Base-by-base conservation (phyloP, 1,140 invertebrate species). In the Xylocopa sonorina region DNA sequence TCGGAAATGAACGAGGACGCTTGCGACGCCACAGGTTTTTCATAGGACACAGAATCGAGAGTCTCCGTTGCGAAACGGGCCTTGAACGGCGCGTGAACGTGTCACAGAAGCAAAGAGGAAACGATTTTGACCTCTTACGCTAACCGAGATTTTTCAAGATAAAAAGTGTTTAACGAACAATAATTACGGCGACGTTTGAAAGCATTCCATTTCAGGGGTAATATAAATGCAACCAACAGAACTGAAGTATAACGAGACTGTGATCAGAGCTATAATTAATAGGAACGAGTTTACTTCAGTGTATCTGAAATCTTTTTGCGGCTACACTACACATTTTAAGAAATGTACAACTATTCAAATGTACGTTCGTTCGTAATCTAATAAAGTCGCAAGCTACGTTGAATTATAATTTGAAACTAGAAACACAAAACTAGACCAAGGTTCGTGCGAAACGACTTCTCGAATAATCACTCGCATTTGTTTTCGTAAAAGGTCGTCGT, bases 101-200 rank as follows among this genome's bases (percentile, higher is more conserved):
- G 50, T 74, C 43, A 82, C 60, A n/a, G n/a, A n/a, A n/a, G n/a
- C 10, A 24, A 43, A 48, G 46, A 6, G 12, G 46, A 34, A 55
- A 27, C 27, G 32, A 73, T 60, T 29, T 62, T 32, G 41, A 51
- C 41, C 53, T 66, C 72, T 53, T 66, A 21, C 68, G 16, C 43
- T 43, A 60, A 53, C 51, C 27, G n/a, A n/a, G n/a, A 69, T 81
- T 48, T 27, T 27, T 43, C 1, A 5, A 14, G 43, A 69, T 62
- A 82, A 51, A 48, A 34, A 71, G 7, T n/a, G 27, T 51, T 55
- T 50, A 18, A 5, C 14, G 32, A 34, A 16, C 9, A 34, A 73
- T 21, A 60, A 73, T 62, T 34, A 50, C n/a, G 24, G 27, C 27
- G 29, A 27, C 43, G 41, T 53, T n/a, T 24, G 51, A 21, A 24